These are phyloP conservation scores for Drosophila seclusa DNA, from an alignment of 2,888 invertebrate species.

Conservation along the genomic window DNA sequence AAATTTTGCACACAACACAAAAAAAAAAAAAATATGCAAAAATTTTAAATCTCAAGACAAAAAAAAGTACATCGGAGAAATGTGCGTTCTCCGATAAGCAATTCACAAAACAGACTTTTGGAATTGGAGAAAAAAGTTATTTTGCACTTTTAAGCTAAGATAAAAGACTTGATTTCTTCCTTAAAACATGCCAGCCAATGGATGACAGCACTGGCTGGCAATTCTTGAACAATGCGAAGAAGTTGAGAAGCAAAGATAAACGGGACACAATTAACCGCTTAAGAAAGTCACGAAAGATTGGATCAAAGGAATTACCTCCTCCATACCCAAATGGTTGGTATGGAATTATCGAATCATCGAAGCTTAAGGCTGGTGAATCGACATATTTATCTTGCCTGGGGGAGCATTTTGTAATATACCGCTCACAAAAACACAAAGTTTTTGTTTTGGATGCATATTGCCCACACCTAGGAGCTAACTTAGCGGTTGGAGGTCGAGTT, in stretches of 20 bases:
- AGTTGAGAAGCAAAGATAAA: slow-evolving; percentile 41
- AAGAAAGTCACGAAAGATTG: slow-evolving; percentile 86
- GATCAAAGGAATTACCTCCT: slow-evolving; percentile 89
- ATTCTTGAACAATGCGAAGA: slow-evolving; percentile 22
- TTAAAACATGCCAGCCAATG: slow-evolving; percentile 48
- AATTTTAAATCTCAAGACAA: too few species aligned
- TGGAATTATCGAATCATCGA: slow-evolving; percentile 89
- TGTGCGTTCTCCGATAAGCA: background rate
- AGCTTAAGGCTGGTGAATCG: slow-evolving; percentile 87
- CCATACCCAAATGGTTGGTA: slow-evolving; percentile 97
- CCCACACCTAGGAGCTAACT: slow-evolving; percentile 95
- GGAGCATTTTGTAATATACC: slow-evolving; percentile 89
- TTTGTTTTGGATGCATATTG: slow-evolving; percentile 94
- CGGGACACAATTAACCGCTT: slow-evolving; percentile 85
- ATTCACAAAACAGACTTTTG: background rate
- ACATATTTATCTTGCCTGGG: slow-evolving; percentile 89
- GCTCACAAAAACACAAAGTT: slow-evolving; percentile 88
- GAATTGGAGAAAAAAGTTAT: background rate
- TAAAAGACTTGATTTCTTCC: background rate
- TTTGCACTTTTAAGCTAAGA: background rate
- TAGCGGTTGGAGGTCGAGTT: slow-evolving; percentile 92
- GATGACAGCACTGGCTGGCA: slow-evolving; percentile 67
- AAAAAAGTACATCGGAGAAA: background rate
- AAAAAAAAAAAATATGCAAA: too few species aligned
- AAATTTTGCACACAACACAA: too few species aligned